Percentiles rank a stretch among this genome's conserved stretches.
These are phyloP conservation scores for Trachemys scripta DNA, from an alignment of 2,113 vertebrate genomes.

Conservation along the genomic window DNA sequence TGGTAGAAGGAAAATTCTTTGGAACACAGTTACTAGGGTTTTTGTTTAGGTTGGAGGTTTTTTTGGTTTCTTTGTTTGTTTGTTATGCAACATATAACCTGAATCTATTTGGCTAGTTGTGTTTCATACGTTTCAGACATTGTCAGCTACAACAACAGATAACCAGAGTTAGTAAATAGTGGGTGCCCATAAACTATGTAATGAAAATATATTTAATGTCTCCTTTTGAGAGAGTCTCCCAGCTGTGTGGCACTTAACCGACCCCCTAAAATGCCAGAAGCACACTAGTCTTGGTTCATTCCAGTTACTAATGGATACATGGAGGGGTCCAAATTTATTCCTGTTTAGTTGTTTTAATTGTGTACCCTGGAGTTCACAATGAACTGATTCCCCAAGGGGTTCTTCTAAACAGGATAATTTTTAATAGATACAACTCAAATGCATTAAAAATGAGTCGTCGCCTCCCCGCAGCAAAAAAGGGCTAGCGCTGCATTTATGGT, in stretches of 20 bases:
- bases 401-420: background rate
- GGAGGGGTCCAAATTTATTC: background rate
- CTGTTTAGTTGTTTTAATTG: background rate
- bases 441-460: background rate
- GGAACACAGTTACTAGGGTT: background rate
- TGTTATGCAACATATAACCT: background rate
- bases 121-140: background rate
- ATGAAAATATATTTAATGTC: background rate
- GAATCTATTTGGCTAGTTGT: background rate
- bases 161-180: background rate
- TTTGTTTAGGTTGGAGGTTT: no score
- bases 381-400: background rate
- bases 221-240: background rate
- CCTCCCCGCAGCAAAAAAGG: background rate
- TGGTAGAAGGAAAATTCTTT: background rate
- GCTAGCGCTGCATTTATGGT: accelerated
- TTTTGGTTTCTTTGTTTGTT: background rate
- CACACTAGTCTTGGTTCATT: background rate
- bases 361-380: background rate
- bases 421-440: background rate
- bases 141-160: background rate
- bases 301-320: background rate
- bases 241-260: background rate
- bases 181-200: background rate
- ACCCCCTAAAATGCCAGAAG: background rate